Evolutionary conservation across 2,888 invertebrate genomes (phyloP).

Genomic region (Pseudolycoriella hygida): DNA sequence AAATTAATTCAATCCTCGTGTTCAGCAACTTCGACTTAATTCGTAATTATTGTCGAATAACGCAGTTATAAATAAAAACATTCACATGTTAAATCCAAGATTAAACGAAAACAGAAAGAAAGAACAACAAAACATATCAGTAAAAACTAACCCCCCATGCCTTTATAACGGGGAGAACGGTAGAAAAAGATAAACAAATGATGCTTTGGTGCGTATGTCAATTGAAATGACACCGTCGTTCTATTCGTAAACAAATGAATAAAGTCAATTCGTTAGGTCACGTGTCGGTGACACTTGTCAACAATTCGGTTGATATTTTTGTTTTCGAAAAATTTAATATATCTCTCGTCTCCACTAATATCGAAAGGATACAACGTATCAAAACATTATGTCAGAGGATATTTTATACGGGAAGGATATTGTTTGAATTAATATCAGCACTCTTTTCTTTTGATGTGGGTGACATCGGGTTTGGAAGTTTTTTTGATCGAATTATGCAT

Average conservation of each 20-base stretch:
- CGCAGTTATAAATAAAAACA: too few species aligned
- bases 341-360: not conserved
- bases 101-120: too few species aligned
- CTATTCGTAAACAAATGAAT: constrained; percentile 7
- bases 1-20: too few species aligned
- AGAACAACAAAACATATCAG: too few species aligned
- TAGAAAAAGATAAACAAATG: not conserved
- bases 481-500: too few species aligned
- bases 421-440: not conserved
- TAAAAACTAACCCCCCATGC: too few species aligned
- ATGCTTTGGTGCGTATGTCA: not conserved
- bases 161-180: too few species aligned
- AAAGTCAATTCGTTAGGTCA: constrained; percentile 7
- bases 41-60: too few species aligned
- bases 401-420: not conserved
- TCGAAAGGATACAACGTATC: not conserved
- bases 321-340: not conserved
- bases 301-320: constrained; percentile 4
- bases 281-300: constrained; percentile 8
- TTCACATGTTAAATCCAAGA: too few species aligned
- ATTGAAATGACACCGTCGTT: constrained; percentile 1
- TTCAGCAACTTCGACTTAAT: too few species aligned
- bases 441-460: not conserved
- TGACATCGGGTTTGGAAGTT: too few species aligned
- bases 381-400: constrained; percentile 1